Evolutionary conservation across 2,888 invertebrate genomes (phyloP), one percentile per base, ranked within the genome.

Genomic region (Apoderus coryli): DNA sequence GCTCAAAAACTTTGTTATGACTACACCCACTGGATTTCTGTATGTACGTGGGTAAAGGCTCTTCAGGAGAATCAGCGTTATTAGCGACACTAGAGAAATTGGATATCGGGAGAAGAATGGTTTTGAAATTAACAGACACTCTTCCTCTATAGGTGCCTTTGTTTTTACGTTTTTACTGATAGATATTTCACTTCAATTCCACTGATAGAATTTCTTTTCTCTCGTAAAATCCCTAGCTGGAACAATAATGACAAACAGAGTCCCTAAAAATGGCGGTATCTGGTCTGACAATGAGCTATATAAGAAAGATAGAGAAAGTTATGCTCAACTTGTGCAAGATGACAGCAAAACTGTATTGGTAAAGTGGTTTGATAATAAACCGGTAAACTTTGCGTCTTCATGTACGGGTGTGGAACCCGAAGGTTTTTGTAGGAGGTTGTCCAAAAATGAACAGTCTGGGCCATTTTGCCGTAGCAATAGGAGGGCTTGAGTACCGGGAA

Each of bases 81-180:
- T 19, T 31, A 14, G 22, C 26, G 15, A 28, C 29, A 32, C 24
- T 32, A 14, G 31, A 28, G 32, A 31, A 35, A 31, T 22, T 35
- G 12, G 31, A 35, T 28, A 32, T 35, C 22, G 31, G 29, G 13
- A 29, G 28, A 12, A 24, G 35, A 31, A 24, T 23, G 27, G 35
- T 35, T 16, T 16, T 31, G 14, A 35, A 28, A 22, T 24, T 32
- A 14, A 26, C 16, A 14, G 25, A 35, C 16, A 27, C 29, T 11
- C 23, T 31, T 14, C 28, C 28, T 15, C n/a, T n/a, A n/a, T n/a
- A n/a, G n/a, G n/a, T n/a, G n/a, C n/a, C n/a, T n/a, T n/a, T n/a
- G n/a, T n/a, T n/a, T n/a, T n/a, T n/a, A n/a, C 19, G 27, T 32
- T 14, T 32, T 25, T 25, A 28, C 28, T 3, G 35, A 32, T 19